These are phyloP conservation scores for Helostoma temminkii DNA, from an alignment of 2,797 vertebrate species.

Conservation along the genomic window DNA sequence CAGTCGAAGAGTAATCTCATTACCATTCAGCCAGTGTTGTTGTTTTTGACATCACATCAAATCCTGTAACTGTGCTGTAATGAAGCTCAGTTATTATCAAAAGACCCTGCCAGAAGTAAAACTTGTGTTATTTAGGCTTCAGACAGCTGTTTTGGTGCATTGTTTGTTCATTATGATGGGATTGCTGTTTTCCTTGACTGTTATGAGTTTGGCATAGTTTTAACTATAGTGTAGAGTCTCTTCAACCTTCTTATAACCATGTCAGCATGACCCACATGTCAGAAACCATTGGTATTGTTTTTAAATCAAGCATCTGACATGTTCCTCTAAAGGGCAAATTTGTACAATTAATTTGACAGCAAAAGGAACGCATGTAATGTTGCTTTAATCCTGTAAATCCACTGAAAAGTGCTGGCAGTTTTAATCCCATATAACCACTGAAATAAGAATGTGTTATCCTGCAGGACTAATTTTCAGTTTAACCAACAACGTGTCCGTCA, in stretches of 20 bases:
- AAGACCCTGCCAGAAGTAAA: slow-evolving; percentile 8
- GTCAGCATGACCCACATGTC: slow-evolving; percentile 24
- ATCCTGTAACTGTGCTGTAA: slow-evolving; percentile 21
- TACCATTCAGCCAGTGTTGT: slow-evolving; percentile 32
- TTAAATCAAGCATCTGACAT: slow-evolving; percentile 36
- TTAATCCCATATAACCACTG: slow-evolving; percentile 78
- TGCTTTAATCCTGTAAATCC: slow-evolving; percentile 72
- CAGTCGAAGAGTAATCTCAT: slow-evolving; percentile 19
- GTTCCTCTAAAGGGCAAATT: slow-evolving; percentile 66
- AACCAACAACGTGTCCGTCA: slow-evolving; percentile 37
- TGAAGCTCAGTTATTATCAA: slow-evolving; percentile 30
- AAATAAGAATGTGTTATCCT: slow-evolving; percentile 63
- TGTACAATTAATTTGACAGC: slow-evolving; percentile 71
- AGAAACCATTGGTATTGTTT: slow-evolving; percentile 50
- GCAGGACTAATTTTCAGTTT: slow-evolving; percentile 61
- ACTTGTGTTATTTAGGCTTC: slow-evolving; percentile 27
- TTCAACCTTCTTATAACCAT: slow-evolving; percentile 9
- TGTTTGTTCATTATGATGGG: slow-evolving; percentile 17
- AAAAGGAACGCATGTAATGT: slow-evolving; percentile 67
- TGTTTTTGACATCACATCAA: slow-evolving; percentile 39
- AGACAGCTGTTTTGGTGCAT: slow-evolving; percentile 12
- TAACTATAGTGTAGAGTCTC: slow-evolving; percentile 4
- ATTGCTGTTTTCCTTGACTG: slow-evolving; percentile 2
- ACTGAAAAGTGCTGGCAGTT: slow-evolving; percentile 53
- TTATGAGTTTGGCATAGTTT: slow-evolving; percentile 4